Conservation (phyloP, 2,113 vertebrate species). For the Willisornis vidua region DNA sequence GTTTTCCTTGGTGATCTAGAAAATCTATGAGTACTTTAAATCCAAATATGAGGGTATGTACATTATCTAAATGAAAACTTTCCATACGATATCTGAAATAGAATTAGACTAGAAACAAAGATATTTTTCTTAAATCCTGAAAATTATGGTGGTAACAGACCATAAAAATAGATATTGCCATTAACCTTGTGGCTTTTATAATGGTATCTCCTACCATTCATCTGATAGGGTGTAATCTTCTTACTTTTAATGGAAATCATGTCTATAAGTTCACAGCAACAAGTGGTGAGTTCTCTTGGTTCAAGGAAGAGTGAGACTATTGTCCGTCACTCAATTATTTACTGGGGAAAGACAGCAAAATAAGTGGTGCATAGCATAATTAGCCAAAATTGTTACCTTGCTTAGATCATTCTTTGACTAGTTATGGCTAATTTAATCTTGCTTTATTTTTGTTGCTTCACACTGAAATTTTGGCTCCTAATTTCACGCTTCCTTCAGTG, state of each 20-base stretch:
- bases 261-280: not conserved
- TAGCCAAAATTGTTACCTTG: not conserved
- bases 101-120: not conserved
- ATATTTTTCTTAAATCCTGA: not conserved
- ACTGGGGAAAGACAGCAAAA: not conserved
- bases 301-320: fast-evolving
- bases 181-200: not conserved
- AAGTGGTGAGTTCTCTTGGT: not conserved
- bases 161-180: not conserved
- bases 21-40: not conserved
- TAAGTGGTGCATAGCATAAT: not conserved
- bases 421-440: not conserved
- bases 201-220: not conserved
- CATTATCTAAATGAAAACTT: constrained; percentile 12
- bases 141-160: not conserved
- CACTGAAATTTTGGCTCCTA: not conserved
- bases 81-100: not conserved
- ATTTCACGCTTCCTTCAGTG: not conserved
- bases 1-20: not conserved
- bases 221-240: not conserved
- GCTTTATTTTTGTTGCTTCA: not conserved
- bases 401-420: not conserved
- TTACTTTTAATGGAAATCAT: not conserved
- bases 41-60: not conserved
- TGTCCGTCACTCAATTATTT: not conserved